Conservation (phyloP, 1,140 invertebrate species). For the Pinna nobilis region DNA sequence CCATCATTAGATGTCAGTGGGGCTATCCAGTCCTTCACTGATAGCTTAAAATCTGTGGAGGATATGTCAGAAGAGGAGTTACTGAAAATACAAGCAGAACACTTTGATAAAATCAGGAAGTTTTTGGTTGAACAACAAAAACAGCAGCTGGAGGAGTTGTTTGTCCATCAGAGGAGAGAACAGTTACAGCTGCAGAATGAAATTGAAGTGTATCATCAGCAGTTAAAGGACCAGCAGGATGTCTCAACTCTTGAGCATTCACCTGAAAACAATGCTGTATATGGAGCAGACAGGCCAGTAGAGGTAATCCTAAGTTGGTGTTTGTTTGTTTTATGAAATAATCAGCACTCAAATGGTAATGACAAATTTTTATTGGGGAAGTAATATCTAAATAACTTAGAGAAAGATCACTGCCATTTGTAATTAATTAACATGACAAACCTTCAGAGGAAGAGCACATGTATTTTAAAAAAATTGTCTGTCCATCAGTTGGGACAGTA, state of each 20-base stretch:
- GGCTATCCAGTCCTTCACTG: conserved; percentile 41
- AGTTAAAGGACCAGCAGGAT: conserved; percentile 50
- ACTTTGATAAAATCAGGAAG: conserved; percentile 52
- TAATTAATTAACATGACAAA: conserved; percentile 9
- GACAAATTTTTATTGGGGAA: too few relatives aligned
- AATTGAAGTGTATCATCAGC: conserved; percentile 51
- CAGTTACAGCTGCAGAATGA: conserved; percentile 54
- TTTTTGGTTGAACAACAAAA: conserved; percentile 56
- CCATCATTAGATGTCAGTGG: conserved; percentile 19
- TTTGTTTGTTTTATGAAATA: neutral
- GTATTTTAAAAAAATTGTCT: too few relatives aligned
- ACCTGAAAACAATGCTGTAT: conserved; percentile 13
- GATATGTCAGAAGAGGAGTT: conserved; percentile 44
- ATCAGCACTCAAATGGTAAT: conserved; percentile 14
- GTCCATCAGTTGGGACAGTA: too few relatives aligned
- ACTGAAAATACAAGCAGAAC: conserved; percentile 46
- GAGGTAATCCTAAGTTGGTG: neutral
- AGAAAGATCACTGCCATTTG: too few relatives aligned
- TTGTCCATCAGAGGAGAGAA: conserved; percentile 54
- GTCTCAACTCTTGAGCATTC: conserved; percentile 31
- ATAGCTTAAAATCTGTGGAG: conserved; percentile 37
- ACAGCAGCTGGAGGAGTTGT: conserved; percentile 54
- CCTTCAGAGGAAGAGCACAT: conserved; percentile 2
- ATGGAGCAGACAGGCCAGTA: neutral
- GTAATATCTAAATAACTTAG: too few relatives aligned